Evolutionary conservation across 2,797 vertebrate genomes (phyloP), one percentile per base, ranked within the genome.

Genomic region (Botia almorhae): DNA sequence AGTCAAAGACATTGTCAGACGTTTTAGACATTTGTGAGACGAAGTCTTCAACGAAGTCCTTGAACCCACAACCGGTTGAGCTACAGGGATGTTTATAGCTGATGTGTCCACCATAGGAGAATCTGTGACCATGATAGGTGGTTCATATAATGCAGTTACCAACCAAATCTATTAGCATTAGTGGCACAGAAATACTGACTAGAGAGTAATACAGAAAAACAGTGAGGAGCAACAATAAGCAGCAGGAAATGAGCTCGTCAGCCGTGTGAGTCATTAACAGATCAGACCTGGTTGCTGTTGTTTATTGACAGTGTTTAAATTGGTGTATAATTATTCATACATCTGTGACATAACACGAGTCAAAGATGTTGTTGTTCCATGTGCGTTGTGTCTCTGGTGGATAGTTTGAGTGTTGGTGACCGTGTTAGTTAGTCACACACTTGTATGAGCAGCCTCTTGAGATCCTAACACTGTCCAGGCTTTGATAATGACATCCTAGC

Each of bases 391-490:
- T 61, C 19, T 50, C 50, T 56, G 48, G 56, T 48, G 39, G 29
- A 29, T 26, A 17, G 70, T 51, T 50, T 69, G 33, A 69, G n/a
- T 74, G 71, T 75, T 69, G 72, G 23, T 63, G 48, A 77, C 19
- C 23, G 36, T 16, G 68, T 76, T 36, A 61, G 67, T 74, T 74
- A 69, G 64, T 76, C 55, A 76, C 68, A 76, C 46, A 16, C 16
- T 64, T 70, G 36, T 58, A 12, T 84, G 50, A 69, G 29, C 55
- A 60, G 56, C 68, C 77, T 70, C 73, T 71, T 21, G 36, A 67
- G 69, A 78, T 21, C 63, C 8, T 77, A 71, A 84, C 39, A 64
- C 69, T 81, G 55, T 64, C 69, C 82, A 81, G 69, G 46, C 50
- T 68, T 50, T 78, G 50, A 81, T 74, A 71, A 29, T 73, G 61